Conservation (phyloP, 2,888 invertebrate species). For the Patella pellucida region DNA sequence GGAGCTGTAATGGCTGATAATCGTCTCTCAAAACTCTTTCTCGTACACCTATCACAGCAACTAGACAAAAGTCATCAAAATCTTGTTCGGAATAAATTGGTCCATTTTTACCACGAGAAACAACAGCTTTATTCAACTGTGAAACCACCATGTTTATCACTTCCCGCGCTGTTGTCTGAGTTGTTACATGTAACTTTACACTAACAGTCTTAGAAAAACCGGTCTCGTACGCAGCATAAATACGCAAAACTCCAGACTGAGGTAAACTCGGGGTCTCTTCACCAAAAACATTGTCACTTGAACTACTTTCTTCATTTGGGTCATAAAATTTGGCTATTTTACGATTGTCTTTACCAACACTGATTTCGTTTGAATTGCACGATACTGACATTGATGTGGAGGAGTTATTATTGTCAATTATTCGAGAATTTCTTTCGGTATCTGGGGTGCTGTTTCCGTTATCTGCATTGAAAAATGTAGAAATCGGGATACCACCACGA, state of each 20-base stretch:
- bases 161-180: slow-evolving; percentile 92
- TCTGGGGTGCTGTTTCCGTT: slow-evolving; percentile 22
- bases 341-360: slow-evolving; percentile 60
- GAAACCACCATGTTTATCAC: slow-evolving; percentile 95
- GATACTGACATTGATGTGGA: slow-evolving; percentile 33
- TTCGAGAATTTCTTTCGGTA: slow-evolving; percentile 29
- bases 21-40: slow-evolving; percentile 95
- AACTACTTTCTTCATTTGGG: slow-evolving; percentile 54
- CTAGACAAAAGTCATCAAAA: slow-evolving; percentile 90
- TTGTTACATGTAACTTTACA: slow-evolving; percentile 92
- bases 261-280: slow-evolving; percentile 20
- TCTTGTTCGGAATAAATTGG: slow-evolving; percentile 83
- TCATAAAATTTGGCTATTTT: slow-evolving; percentile 66
- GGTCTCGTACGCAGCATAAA: slow-evolving; percentile 96
- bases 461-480: slow-evolving; percentile 45
- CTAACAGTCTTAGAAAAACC: slow-evolving; percentile 94
- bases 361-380: slow-evolving; percentile 58
- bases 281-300: slow-evolving; percentile 26
- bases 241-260: slow-evolving; percentile 76
- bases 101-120: slow-evolving; percentile 77
- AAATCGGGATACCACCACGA: slow-evolving; percentile 69
- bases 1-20: slow-evolving; percentile 91
- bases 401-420: slow-evolving; percentile 50
- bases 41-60: slow-evolving; percentile 94
- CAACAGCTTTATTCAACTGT: slow-evolving; percentile 81